Evolutionary conservation across 1,140 invertebrate species (phyloP).

Genomic region (Drosophila kohkoa): DNA sequence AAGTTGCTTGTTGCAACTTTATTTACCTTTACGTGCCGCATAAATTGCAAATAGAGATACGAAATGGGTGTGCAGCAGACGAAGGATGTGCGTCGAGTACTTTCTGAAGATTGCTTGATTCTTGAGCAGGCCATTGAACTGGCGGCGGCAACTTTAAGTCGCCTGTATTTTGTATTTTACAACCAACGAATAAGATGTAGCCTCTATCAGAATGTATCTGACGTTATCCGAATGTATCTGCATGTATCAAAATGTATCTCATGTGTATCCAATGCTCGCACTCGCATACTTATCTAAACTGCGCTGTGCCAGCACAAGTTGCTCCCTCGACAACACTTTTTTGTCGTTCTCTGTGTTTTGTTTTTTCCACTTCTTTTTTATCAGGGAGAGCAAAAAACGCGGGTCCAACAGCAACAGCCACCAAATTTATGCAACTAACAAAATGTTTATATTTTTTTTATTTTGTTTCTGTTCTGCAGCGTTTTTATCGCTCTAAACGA

Average conservation of each 20-base stretch:
- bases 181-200: too few relatives aligned
- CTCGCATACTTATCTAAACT: constrained; percentile 40
- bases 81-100: constrained; percentile 19
- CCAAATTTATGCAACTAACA: constrained; percentile 80
- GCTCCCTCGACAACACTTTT: constrained; percentile 79
- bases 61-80: constrained; percentile 47
- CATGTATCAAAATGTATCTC: constrained; percentile 5
- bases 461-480: constrained; percentile 42
- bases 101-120: constrained; percentile 23
- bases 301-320: constrained; percentile 64
- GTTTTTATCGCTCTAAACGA: constrained; percentile 70
- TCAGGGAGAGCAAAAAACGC: constrained; percentile 45
- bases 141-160: constrained; percentile 32
- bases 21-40: constrained; percentile 75
- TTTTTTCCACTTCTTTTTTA: constrained; percentile 11
- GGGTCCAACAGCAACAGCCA: constrained; percentile 36
- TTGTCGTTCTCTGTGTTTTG: constrained; percentile 42
- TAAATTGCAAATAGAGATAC: constrained; percentile 77
- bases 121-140: constrained; percentile 67
- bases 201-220: not conserved
- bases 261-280: constrained; percentile 13
- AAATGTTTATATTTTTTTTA: constrained; percentile 52
- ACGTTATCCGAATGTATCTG: constrained; percentile 8
- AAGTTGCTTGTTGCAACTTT: constrained; percentile 70
- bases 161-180: too few relatives aligned